phyloP scores from a whole-genome alignment of 2,797 vertebrate genomes.

The Manis javanica region DNA sequence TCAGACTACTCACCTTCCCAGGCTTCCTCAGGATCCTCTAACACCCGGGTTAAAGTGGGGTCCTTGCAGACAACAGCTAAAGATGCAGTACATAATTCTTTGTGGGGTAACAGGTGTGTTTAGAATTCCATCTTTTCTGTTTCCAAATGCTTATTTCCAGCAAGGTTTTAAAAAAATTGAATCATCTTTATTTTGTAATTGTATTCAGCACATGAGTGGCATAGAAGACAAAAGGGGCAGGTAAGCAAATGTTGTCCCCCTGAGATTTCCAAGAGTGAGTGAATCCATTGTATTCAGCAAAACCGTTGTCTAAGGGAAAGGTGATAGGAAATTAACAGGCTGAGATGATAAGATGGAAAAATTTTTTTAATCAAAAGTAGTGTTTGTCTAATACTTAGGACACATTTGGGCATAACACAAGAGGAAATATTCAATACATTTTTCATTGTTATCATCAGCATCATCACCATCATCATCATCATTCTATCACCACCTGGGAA shows the following conservation, averaged over 20 bases:
- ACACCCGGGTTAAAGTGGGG: conserved; percentile 93
- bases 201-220: conserved; percentile 9
- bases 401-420: not conserved
- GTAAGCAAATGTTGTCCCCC: conserved; percentile 19
- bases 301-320: not conserved
- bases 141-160: conserved; percentile 54
- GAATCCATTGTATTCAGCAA: not conserved
- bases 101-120: conserved; percentile 98
- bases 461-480: not conserved
- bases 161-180: not conserved
- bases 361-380: not conserved
- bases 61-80: conserved; percentile 93
- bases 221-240: conserved; percentile 47
- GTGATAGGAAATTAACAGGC: not conserved
- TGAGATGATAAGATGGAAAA: not conserved
- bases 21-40: conserved; percentile 98
- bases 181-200: conserved; percentile 51
- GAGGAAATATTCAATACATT: not conserved
- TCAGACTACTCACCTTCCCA: conserved; percentile 99
- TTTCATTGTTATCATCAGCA: not conserved
- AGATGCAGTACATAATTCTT: conserved; percentile 95
- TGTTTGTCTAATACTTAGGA: not conserved
- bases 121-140: conserved; percentile 69
- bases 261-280: not conserved
- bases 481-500: not conserved